A percentile compares a stretch with the other conserved stretches of the same genome.
phyloP scores from a whole-genome alignment of 2,888 invertebrate genomes.

The Mystacides longicornis region DNA sequence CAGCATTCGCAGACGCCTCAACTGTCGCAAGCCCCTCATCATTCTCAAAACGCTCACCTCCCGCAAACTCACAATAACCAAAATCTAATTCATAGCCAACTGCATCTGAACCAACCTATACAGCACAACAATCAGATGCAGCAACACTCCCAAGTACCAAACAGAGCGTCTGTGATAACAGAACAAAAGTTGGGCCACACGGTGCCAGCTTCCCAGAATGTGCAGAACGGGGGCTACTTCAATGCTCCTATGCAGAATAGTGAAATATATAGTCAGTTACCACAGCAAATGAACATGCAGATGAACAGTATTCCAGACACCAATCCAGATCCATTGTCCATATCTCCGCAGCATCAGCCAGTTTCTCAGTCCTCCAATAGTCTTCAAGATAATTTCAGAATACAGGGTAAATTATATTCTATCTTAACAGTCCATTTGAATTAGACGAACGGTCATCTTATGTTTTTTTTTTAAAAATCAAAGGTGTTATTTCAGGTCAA shows the following conservation, averaged over 20 bases:
- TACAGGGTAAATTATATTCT: conserved; percentile 17
- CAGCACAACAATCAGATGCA: neutral
- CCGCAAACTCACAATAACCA: neutral
- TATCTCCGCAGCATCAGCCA: conserved; percentile 39
- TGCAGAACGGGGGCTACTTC: conserved; percentile 46
- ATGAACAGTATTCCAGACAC: conserved; percentile 40
- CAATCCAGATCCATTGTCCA: conserved; percentile 45
- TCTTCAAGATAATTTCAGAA: conserved; percentile 17
- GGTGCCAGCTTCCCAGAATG: conserved; percentile 28
- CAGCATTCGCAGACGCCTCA: conserved; percentile 21
- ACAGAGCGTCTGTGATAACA: conserved; percentile 34
- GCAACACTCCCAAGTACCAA: conserved; percentile 16
- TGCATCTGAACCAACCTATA: neutral
- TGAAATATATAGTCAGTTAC: conserved; percentile 21
- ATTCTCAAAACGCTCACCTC: neutral
- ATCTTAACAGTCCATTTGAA: neutral
- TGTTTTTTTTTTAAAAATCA: conserved; percentile 25
- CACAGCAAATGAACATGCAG: conserved; percentile 31
- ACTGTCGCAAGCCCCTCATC: neutral
- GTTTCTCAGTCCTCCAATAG: conserved; percentile 12
- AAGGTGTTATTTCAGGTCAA: conserved; percentile 45
- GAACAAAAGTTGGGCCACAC: conserved; percentile 33
- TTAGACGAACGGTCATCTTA: too few species aligned
- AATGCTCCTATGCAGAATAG: conserved; percentile 40
- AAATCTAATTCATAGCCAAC: neutral